phyloP scores from a whole-genome alignment of 2,113 vertebrate species.

The Grammomys dolichurus region DNA sequence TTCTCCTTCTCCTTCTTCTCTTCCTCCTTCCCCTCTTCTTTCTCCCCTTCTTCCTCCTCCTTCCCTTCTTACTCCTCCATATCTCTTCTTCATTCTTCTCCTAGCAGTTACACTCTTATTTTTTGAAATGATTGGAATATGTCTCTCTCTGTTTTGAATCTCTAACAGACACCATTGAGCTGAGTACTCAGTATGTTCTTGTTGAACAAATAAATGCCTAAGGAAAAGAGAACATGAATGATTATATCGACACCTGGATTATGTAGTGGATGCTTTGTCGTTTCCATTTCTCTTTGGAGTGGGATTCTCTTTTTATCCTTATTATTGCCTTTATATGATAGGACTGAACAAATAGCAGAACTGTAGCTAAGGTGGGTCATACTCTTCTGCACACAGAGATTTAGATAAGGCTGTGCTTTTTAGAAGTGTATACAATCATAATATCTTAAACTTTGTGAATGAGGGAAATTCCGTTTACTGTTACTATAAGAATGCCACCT shows the following conservation, averaged over 20 bases:
- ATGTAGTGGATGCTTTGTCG: not conserved
- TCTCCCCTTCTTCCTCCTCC: too few relatives aligned
- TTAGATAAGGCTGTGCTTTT: not conserved
- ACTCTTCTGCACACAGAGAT: not conserved
- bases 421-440: not conserved
- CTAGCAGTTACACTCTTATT: not conserved
- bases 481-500: not conserved
- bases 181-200: not conserved
- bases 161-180: not conserved
- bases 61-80: not conserved
- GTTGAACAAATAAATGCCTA: not conserved
- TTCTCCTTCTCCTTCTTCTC: too few relatives aligned
- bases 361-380: not conserved
- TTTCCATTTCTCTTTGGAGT: not conserved
- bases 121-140: constrained; percentile 10
- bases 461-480: constrained; percentile 31
- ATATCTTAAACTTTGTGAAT: not conserved
- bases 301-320: not conserved
- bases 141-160: not conserved
- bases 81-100: not conserved
- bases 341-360: not conserved
- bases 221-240: not conserved
- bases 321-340: not conserved
- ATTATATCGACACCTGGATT: not conserved
- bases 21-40: not conserved